A percentile compares a stretch with the other conserved stretches of the same genome.
Conservation (phyloP, 2,797 vertebrate species). For the Gymnoscopelus braueri region DNA sequence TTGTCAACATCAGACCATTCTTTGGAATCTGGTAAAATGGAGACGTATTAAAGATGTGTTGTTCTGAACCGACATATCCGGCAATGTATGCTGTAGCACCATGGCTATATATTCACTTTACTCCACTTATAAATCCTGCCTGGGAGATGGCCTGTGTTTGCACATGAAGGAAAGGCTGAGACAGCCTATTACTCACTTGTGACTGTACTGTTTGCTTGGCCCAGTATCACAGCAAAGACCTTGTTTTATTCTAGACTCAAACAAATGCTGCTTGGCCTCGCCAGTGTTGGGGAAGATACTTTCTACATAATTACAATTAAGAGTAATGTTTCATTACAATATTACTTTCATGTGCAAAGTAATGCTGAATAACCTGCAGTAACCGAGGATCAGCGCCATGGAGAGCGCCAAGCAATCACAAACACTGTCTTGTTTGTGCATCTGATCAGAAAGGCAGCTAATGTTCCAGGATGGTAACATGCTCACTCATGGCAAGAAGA, state of each 20-base stretch:
- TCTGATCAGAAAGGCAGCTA: no score
- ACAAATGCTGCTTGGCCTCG: no score
- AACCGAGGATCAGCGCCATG: no score
- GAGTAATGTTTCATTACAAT: no score
- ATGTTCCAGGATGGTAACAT: no score
- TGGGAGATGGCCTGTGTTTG: slow-evolving; percentile 18
- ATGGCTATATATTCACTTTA: slow-evolving; percentile 14
- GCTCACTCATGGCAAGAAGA: no score
- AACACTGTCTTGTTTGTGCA: no score
- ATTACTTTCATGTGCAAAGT: no score
- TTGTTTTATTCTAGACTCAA: not conserved
- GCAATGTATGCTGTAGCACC: not conserved
- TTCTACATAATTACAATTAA: no score
- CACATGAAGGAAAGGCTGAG: slow-evolving; percentile 16
- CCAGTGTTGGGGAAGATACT: no score
- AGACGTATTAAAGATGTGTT: not conserved
- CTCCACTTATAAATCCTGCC: slow-evolving; percentile 21
- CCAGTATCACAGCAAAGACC: not conserved
- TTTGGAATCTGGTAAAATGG: not conserved
- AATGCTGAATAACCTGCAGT: no score
- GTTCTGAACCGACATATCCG: not conserved
- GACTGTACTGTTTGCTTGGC: not conserved
- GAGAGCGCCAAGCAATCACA: no score
- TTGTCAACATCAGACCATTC: not conserved
- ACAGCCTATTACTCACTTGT: slow-evolving; percentile 17